These are phyloP conservation scores for Campopleginae sp. DNA, from an alignment of 2,888 invertebrate genomes.

Conservation along the genomic window DNA sequence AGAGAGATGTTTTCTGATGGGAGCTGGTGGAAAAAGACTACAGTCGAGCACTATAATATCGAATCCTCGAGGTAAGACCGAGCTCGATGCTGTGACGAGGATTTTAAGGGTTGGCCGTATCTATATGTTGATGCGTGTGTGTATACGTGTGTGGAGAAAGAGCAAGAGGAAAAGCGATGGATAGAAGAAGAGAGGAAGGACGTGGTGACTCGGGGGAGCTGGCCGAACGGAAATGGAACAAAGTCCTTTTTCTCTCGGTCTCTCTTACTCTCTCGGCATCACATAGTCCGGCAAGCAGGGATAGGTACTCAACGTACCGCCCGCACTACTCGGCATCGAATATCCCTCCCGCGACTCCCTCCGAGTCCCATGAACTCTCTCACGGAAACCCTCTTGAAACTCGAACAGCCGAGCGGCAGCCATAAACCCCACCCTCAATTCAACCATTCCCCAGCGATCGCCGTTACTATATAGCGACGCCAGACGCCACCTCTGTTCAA, in stretches of 20 bases:
- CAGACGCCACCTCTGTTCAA: conserved; percentile 61
- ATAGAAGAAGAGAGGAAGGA: conserved; percentile 27
- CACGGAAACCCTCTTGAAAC: conserved; percentile 42
- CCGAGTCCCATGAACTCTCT: conserved; percentile 40
- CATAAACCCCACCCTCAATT: conserved; percentile 42
- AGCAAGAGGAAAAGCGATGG: conserved; percentile 5
- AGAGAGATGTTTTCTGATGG: conserved; percentile 51
- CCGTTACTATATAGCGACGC: conserved; percentile 45
- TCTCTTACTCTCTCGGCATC: neutral
- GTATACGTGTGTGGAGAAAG: conserved; percentile 1
- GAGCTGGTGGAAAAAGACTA: conserved; percentile 44
- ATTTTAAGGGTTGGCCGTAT: conserved; percentile 50
- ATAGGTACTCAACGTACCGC: conserved; percentile 58
- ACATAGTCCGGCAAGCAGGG: conserved; percentile 45
- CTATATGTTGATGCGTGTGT: conserved; percentile 13
- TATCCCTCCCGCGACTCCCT: conserved; percentile 54
- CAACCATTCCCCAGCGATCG: conserved; percentile 34
- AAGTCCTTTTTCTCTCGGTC: conserved; percentile 31
- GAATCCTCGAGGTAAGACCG: conserved; percentile 26
- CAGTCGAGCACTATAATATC: conserved; percentile 52
- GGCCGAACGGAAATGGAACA: conserved; percentile 61
- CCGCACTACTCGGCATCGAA: conserved; percentile 51
- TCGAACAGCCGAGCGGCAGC: conserved; percentile 45
- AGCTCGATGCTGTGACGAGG: conserved; percentile 40
- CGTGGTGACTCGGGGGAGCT: conserved; percentile 44